Evolutionary conservation across 2,113 vertebrate species (phyloP).

Genomic region (Gymnocephalus cernua): DNA sequence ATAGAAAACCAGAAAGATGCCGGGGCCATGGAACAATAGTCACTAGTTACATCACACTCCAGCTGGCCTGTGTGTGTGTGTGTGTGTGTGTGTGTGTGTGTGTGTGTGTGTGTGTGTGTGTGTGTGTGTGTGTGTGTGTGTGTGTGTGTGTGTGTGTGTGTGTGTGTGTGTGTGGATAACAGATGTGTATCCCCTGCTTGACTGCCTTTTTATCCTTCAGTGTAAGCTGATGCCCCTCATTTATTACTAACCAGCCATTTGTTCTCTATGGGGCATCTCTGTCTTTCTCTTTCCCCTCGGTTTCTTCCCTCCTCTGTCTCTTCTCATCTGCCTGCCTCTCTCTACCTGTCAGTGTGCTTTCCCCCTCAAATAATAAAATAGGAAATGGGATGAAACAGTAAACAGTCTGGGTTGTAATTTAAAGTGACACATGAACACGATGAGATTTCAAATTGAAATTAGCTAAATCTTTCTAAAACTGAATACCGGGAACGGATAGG

Average conservation of each 20-base stretch:
- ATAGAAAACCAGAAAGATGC: constrained; percentile 31
- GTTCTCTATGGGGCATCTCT: constrained; percentile 64
- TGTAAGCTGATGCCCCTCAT: constrained; percentile 79
- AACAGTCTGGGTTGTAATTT: constrained; percentile 32
- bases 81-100: constrained; percentile 4
- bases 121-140: constrained; percentile 1
- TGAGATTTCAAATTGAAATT: constrained; percentile 26
- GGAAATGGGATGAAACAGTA: constrained; percentile 55
- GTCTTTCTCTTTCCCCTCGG: constrained; percentile 17
- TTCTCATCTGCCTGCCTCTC: constrained; percentile 37
- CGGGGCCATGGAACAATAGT: constrained; percentile 55
- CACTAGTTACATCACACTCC: constrained; percentile 70
- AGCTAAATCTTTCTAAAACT: constrained; percentile 10
- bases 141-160: constrained; percentile 16
- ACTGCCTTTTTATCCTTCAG: constrained; percentile 74
- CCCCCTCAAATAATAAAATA: constrained; percentile 35
- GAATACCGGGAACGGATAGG: background rate
- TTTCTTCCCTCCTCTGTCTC: constrained; percentile 41
- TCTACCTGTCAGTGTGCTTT: constrained; percentile 41
- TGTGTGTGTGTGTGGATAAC: constrained; percentile 56
- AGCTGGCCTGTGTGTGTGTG: constrained; percentile 50
- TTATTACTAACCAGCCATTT: constrained; percentile 78
- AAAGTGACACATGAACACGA: constrained; percentile 47
- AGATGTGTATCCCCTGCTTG: constrained; percentile 74
- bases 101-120: constrained; percentile 6